A percentile compares a stretch with the other conserved stretches of the same genome.
Evolutionary conservation across 1,140 invertebrate species (phyloP).

Genomic region (Bicyclus anynana): DNA sequence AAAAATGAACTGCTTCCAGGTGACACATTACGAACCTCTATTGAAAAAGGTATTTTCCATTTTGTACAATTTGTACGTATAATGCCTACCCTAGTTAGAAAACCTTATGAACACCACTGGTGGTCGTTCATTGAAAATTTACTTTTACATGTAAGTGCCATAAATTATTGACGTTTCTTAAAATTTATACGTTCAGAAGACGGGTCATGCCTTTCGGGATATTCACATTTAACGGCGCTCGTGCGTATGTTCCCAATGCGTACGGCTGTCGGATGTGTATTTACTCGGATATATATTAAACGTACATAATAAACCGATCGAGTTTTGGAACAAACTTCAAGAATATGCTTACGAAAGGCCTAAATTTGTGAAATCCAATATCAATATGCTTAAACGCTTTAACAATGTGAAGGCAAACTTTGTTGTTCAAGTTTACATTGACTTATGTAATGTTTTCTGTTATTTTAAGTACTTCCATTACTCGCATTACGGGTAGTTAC

Average conservation of each 20-base stretch:
- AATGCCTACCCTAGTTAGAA: too few species aligned
- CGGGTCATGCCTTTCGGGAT: slow-evolving; percentile 12
- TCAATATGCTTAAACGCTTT: background rate
- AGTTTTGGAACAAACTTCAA: slow-evolving; percentile 5
- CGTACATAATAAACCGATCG: slow-evolving; percentile 5
- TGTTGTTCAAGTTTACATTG: background rate
- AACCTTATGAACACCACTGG: too few species aligned
- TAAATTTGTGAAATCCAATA: slow-evolving; percentile 8
- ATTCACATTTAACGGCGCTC: slow-evolving; percentile 17
- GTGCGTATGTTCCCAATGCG: slow-evolving; percentile 6
- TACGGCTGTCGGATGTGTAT: slow-evolving; percentile 9
- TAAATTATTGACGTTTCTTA: slow-evolving; percentile 6
- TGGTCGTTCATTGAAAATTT: too few species aligned
- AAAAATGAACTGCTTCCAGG: too few species aligned
- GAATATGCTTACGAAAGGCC: background rate
- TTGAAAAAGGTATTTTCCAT: too few species aligned
- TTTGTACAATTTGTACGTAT: too few species aligned
- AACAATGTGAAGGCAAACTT: background rate
- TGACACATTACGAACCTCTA: too few species aligned
- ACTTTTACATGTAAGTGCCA: background rate
- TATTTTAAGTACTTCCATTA: too few species aligned
- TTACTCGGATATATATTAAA: slow-evolving; percentile 7
- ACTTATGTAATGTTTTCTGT: too few species aligned
- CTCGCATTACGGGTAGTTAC: too few species aligned
- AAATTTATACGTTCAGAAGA: slow-evolving; percentile 1